Base-by-base conservation (phyloP, 1,140 invertebrate genomes). In the Dreissena rostriformis region DNA sequence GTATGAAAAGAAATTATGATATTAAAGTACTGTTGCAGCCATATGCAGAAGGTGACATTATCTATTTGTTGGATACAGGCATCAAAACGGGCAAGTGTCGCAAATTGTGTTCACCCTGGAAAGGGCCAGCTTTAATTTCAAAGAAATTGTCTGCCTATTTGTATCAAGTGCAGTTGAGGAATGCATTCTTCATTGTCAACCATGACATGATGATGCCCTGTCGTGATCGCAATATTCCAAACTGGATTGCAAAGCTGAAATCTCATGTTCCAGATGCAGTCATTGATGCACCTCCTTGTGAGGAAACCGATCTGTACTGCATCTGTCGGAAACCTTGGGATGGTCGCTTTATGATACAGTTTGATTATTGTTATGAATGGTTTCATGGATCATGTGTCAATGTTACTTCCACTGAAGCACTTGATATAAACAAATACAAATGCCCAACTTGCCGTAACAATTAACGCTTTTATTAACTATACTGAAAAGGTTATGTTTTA, bases 351-450 rank as follows among this genome's bases (percentile, higher is more conserved):
- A 67, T 28, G 66, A 67, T 67, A 22, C 66, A 67, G 22, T 67
- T 12, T 67, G 66, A 67, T 67, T 67, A 22, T 22, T 67, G 66
- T 28, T 15, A 12, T 67, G 66, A 67, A 22, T 67, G 26, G 66
- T 67, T 15, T 28, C 66, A 67, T 67, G 66, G 66, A 14, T 67
- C 66, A 12, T 67, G 66, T 67, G 66, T 67, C 66, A 28, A 67
- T 67, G 66, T 67, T 15, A 67, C 19, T 14, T 12, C 66, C 14
- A 22, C 11, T 28, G 66, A 67, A 15, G 66, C 66, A 22, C 24
- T 67, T 12, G 19, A 67, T 24, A 67, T 67, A 14, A 24, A 67
- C 24, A 67, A 67, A 67, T 67, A 28, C 26, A 67, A 14, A 22
- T 67, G 66, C n/a, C n/a, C n/a, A n/a, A n/a, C n/a, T n/a, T n/a